Base-by-base conservation (phyloP, 2,888 invertebrate genomes). In the Andricus quercusramuli region DNA sequence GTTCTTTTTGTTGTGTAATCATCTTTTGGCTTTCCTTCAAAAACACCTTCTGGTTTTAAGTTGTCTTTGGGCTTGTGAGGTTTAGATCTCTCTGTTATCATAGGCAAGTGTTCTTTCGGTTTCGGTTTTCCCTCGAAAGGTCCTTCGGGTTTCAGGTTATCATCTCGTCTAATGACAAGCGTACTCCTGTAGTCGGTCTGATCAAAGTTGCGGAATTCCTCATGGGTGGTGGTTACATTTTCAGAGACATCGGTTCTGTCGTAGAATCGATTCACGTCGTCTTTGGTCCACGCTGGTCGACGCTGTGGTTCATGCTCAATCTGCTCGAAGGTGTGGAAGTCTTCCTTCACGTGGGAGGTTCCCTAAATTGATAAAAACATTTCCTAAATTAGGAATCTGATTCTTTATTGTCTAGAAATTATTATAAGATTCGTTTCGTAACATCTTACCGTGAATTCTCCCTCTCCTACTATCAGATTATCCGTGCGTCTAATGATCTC, bases 151-250 rank as follows among this genome's bases (percentile, higher is more conserved):
- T 84, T 87, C 4, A 91, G 79, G 79, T 91, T 90, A 80, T 90
- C 90, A 9, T 85, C 83, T 32, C 88, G 88, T 80, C 86, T 87
- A 20, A 90, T 84, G 25, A 88, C 83, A 3, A 86, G 74, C 0
- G 88, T 90, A 74, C 83, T 92, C 76, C 86, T 87, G 59, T 94
- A 93, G 90, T 95, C 95, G 15, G 93, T 94, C 84, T 94, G 93
- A 89, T 95, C 95, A 84, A 94, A 95, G n/a, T 93, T 94, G 89
- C 93, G 95, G 87, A 95, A 96, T 83, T 95, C 94, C 84, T 96
- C 95, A 89, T 95, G 95, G n/a, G 94, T 94, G 15, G 96, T 96
- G 0, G 96, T 96, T 85, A 96, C 95, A 89, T 95, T 96, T 84
- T 96, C 95, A 29, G 95, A 94, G 15, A 84, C 37, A 11, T 92